Evolutionary conservation across 35 echinoderm and acorn worm species (phyloP).

Genomic region (Heliocidaris erythrogramma): DNA sequence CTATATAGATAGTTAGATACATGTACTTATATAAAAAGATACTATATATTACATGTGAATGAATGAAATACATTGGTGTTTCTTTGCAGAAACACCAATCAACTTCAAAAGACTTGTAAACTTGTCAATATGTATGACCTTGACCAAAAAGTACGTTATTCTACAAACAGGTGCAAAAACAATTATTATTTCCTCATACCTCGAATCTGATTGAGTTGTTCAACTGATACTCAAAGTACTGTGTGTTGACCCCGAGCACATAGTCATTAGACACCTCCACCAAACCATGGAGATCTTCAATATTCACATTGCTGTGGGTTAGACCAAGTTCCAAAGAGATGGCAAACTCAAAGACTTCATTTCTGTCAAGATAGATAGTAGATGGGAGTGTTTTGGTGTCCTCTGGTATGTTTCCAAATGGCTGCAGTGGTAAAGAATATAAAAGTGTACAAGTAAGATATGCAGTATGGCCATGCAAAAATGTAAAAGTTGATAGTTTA

Average conservation of each 20-base stretch:
- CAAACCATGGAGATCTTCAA: neutral
- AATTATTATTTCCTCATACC: neutral
- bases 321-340: slow-evolving; percentile 36
- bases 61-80: neutral
- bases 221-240: neutral
- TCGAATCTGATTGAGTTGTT: slow-evolving; percentile 12
- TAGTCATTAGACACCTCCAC: slow-evolving; percentile 11
- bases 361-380: slow-evolving; percentile 28
- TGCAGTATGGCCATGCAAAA: neutral
- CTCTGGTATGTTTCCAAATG: neutral
- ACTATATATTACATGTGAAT: neutral
- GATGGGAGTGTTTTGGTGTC: neutral
- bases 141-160: neutral
- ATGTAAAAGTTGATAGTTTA: neutral
- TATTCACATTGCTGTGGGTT: neutral
- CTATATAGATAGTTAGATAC: neutral
- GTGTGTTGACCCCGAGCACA: neutral
- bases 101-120: too few species aligned
- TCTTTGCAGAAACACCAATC: neutral
- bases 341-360: slow-evolving; percentile 13
- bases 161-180: too few species aligned
- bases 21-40: neutral
- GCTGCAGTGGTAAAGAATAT: neutral
- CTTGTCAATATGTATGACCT: neutral
- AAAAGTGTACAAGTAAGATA: neutral